Conservation (phyloP, 2,113 vertebrate species). For the Psittacula cyanocephala region DNA sequence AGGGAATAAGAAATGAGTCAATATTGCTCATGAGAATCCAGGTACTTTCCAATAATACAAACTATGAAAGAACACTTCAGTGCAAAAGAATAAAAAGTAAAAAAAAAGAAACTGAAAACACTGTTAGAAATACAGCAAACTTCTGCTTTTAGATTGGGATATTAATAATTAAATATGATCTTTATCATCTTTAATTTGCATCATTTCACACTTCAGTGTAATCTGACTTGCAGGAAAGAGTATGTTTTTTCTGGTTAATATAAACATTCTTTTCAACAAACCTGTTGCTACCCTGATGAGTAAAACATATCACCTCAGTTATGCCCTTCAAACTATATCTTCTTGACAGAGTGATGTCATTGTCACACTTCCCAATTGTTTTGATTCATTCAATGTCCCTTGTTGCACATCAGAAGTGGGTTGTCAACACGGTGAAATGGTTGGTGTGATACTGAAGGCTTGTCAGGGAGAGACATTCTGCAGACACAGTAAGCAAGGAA, state of each 20-base stretch:
- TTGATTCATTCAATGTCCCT: neutral
- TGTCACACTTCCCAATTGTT: conserved; percentile 1
- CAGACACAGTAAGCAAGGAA: neutral
- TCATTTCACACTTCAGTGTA: neutral
- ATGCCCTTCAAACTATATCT: neutral
- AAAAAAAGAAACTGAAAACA: neutral
- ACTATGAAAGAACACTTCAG: neutral
- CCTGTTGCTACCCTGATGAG: neutral
- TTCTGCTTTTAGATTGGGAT: neutral
- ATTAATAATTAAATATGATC: neutral
- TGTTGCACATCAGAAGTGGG: neutral
- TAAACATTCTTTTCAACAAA: neutral
- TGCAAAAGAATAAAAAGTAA: neutral
- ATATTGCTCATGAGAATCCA: neutral
- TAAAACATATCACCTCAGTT: neutral
- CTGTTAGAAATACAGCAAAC: neutral
- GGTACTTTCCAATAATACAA: neutral
- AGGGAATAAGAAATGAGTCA: neutral
- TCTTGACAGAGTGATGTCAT: neutral
- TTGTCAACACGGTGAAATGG: neutral
- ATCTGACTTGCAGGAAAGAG: neutral
- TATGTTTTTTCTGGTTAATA: neutral
- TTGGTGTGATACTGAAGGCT: neutral
- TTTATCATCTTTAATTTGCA: neutral
- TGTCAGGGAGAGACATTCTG: neutral